A percentile compares a stretch with the other conserved stretches of the same genome.
Conservation (phyloP, 2,797 vertebrate species). For the Catamblyrhynchus diadema region DNA sequence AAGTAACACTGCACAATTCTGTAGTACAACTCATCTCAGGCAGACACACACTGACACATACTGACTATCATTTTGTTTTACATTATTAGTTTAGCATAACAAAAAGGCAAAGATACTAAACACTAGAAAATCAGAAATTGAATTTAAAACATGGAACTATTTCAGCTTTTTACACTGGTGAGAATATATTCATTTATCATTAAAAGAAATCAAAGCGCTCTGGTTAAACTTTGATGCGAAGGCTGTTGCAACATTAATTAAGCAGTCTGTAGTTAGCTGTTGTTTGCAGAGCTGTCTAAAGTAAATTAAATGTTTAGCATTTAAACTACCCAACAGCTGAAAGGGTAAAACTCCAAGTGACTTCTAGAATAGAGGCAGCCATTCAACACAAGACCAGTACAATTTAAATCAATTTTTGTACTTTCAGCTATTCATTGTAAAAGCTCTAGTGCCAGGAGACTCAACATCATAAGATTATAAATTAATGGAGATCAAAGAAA, state of each 20-base stretch:
- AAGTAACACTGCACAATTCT: background rate
- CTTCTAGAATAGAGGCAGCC: background rate
- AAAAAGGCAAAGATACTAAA: background rate
- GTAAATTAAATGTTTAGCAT: constrained; percentile 35
- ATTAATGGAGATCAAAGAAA: constrained; percentile 45
- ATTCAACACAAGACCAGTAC: background rate
- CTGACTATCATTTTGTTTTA: background rate
- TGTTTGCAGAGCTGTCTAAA: constrained; percentile 43
- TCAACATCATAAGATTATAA: constrained; percentile 1
- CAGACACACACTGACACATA: background rate
- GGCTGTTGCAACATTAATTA: constrained; percentile 28
- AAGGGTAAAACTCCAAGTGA: background rate
- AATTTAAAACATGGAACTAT: background rate
- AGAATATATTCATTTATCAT: constrained; percentile 10
- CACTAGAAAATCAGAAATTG: background rate
- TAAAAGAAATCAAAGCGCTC: constrained; percentile 24
- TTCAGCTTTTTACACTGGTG: background rate
- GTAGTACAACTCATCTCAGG: background rate
- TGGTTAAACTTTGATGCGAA: constrained; percentile 49
- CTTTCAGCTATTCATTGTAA: background rate
- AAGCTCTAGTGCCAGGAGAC: background rate
- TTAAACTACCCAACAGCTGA: constrained; percentile 19
- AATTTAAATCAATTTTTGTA: background rate
- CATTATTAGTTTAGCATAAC: background rate
- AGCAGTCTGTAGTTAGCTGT: constrained; percentile 31